A percentile compares a stretch with the other conserved stretches of the same genome.
phyloP scores from a whole-genome alignment of 1,140 invertebrate genomes.

The Drosophila lacteicornis region DNA sequence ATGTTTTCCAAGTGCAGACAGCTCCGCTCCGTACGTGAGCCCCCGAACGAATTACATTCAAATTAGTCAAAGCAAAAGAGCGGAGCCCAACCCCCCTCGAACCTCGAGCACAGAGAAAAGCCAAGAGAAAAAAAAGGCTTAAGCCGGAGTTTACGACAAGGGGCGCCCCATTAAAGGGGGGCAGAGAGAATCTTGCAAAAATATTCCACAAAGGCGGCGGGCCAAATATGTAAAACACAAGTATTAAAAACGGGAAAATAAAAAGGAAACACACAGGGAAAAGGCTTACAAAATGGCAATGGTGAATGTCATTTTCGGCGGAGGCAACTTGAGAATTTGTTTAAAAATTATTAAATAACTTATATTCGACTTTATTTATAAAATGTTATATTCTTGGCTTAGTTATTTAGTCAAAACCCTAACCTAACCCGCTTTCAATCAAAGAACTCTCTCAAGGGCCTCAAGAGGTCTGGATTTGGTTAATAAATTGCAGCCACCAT shows the following conservation, averaged over 20 bases:
- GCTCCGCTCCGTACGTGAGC: conserved; percentile 40
- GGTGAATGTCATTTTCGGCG: no score
- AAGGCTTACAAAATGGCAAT: no score
- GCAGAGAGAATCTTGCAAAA: conserved; percentile 41
- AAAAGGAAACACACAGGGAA: no score
- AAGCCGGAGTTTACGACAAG: conserved; percentile 55
- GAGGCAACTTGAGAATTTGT: no score
- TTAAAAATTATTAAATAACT: no score
- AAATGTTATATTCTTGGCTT: no score
- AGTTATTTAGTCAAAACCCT: no score
- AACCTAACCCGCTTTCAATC: no score
- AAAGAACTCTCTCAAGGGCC: not conserved
- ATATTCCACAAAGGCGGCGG: conserved; percentile 4
- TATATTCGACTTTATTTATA: no score
- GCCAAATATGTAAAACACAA: conserved; percentile 39
- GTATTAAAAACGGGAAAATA: conserved; percentile 5
- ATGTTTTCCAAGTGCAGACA: conserved; percentile 55
- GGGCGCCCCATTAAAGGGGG: conserved; percentile 36
- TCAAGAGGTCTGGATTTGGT: conserved; percentile 14
- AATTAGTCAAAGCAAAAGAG: conserved; percentile 57
- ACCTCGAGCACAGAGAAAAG: no score
- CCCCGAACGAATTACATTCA: conserved; percentile 69
- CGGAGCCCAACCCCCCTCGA: not conserved
- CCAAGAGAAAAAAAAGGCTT: conserved; percentile 13
- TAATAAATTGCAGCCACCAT: conserved; percentile 56